phyloP scores from a whole-genome alignment of 92 coral and sea anemone species.

The Bergia puertoricense region DNA sequence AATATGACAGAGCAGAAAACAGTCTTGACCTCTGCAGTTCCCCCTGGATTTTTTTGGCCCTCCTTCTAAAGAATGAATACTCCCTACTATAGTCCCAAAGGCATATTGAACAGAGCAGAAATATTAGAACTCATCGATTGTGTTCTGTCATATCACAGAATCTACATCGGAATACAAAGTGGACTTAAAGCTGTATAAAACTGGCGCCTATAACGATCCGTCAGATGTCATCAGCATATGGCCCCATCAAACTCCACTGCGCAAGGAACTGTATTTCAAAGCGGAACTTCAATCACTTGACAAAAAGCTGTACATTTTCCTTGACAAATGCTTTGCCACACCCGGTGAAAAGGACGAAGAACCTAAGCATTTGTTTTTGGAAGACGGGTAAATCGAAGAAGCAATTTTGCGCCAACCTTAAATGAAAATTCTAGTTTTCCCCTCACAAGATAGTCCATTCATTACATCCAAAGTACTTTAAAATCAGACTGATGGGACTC shows the following conservation, averaged over 20 bases:
- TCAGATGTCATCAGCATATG: not conserved
- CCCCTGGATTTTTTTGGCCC: too few species aligned
- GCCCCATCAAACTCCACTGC: not conserved
- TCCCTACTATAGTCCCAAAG: too few species aligned
- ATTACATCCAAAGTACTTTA: too few species aligned
- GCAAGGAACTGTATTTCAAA: not conserved
- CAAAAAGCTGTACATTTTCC: not conserved
- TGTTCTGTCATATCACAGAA: not conserved
- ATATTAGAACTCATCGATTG: not conserved
- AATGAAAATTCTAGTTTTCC: too few species aligned
- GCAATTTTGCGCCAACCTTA: too few species aligned
- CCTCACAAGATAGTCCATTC: too few species aligned
- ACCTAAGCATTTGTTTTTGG: not conserved
- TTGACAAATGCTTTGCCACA: not conserved
- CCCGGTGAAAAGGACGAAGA: not conserved
- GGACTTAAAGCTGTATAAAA: not conserved
- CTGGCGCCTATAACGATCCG: not conserved
- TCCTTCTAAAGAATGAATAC: too few species aligned
- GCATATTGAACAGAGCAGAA: too few species aligned
- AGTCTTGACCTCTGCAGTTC: too few species aligned
- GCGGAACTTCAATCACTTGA: not conserved
- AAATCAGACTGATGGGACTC: too few species aligned
- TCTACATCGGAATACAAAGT: not conserved
- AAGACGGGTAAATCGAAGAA: not conserved
- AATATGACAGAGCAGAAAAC: too few species aligned